phyloP scores from a whole-genome alignment of 2,797 vertebrate genomes.

The Kryptolebias ocellatus region DNA sequence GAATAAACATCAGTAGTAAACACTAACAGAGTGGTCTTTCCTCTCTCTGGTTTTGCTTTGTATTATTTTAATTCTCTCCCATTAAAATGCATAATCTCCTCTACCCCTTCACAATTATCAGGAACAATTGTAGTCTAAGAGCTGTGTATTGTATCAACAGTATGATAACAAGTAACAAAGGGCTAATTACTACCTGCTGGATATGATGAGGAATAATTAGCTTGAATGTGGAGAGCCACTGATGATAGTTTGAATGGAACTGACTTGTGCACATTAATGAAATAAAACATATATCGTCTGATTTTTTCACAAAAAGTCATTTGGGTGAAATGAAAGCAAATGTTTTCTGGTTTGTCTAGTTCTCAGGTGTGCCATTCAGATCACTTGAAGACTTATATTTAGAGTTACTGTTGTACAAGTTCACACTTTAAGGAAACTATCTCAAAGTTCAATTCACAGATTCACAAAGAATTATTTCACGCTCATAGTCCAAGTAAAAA shows the following conservation, averaged over 20 bases:
- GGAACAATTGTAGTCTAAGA: slow-evolving; percentile 77
- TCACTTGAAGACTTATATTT: background rate
- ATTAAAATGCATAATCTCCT: slow-evolving; percentile 76
- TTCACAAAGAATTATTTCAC: too few relatives aligned
- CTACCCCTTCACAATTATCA: slow-evolving; percentile 54
- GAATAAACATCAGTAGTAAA: slow-evolving; percentile 66
- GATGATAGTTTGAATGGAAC: slow-evolving; percentile 60
- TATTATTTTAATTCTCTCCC: slow-evolving; percentile 69
- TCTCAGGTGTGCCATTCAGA: slow-evolving; percentile 20
- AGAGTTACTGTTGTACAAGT: too few relatives aligned
- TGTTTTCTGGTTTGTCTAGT: slow-evolving; percentile 34
- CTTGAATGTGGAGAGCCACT: slow-evolving; percentile 65
- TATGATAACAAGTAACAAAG: slow-evolving; percentile 78
- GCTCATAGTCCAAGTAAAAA: too few relatives aligned
- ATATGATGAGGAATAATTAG: slow-evolving; percentile 82
- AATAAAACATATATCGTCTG: slow-evolving; percentile 47
- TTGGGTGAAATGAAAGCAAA: slow-evolving; percentile 44
- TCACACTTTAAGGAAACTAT: too few relatives aligned
- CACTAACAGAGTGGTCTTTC: slow-evolving; percentile 47
- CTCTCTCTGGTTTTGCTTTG: slow-evolving; percentile 25
- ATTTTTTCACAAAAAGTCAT: slow-evolving; percentile 28
- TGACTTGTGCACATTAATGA: slow-evolving; percentile 52
- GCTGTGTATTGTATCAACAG: slow-evolving; percentile 80
- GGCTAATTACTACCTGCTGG: slow-evolving; percentile 83
- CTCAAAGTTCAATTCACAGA: too few relatives aligned